phyloP scores from a whole-genome alignment of 2,888 invertebrate species.

The Troglohyphantes excavatus region DNA sequence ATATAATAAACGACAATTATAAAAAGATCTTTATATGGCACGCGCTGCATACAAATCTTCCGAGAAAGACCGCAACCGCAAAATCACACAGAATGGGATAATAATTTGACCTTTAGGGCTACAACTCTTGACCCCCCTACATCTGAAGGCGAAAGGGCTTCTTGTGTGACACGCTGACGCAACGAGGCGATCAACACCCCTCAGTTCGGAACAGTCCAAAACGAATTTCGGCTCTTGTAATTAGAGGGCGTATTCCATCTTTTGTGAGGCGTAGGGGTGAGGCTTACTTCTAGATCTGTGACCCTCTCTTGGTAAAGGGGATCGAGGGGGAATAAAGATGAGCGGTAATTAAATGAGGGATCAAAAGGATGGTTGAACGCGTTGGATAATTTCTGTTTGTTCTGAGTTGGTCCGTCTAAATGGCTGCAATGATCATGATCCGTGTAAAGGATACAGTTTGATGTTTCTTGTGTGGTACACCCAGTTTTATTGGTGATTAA shows the following conservation, averaged over 20 bases:
- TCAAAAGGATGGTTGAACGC: neutral
- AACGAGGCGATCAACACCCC: slow-evolving; percentile 44
- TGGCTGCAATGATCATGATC: neutral
- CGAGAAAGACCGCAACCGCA: slow-evolving; percentile 4
- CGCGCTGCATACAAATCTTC: slow-evolving; percentile 42
- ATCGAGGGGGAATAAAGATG: slow-evolving; percentile 57
- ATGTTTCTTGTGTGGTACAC: neutral
- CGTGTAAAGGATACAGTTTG: neutral
- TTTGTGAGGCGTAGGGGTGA: slow-evolving; percentile 55
- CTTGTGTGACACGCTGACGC: slow-evolving; percentile 12
- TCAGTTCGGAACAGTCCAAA: neutral
- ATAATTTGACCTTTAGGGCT: slow-evolving; percentile 36
- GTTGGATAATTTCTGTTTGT: slow-evolving; percentile 45
- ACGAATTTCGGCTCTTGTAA: slow-evolving; percentile 40
- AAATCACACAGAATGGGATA: slow-evolving; percentile 46
- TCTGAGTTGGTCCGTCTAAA: slow-evolving; percentile 11
- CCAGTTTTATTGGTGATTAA: neutral
- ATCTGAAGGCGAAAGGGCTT: neutral
- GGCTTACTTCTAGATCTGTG: slow-evolving; percentile 37
- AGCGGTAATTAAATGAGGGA: slow-evolving; percentile 65
- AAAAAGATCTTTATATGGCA: neutral
- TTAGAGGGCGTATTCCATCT: slow-evolving; percentile 68
- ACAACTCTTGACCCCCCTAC: neutral
- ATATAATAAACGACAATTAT: slow-evolving; percentile 50
- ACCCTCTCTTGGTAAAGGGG: slow-evolving; percentile 49